Percentiles rank a stretch among this genome's conserved stretches.
These are phyloP conservation scores for Patiria miniata DNA, from an alignment of 35 echinoderm and acorn worm genomes.

Conservation along the genomic window DNA sequence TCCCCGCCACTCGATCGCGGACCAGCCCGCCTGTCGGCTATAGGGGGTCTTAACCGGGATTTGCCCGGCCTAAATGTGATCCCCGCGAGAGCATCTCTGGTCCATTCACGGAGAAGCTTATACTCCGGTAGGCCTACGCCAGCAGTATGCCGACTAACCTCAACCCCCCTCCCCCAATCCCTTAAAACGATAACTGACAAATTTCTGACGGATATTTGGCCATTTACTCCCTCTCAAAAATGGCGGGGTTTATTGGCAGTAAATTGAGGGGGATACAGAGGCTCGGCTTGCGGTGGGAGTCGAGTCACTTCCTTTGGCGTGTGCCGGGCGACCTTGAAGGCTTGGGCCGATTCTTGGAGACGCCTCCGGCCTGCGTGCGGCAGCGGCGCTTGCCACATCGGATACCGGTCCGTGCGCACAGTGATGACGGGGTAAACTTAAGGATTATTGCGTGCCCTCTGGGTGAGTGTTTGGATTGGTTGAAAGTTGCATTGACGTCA, in stretches of 20 bases:
- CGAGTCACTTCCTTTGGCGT: background rate
- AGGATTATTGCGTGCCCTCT: no score
- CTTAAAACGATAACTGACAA: conserved; percentile 14
- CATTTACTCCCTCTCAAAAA: background rate
- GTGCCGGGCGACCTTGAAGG: background rate
- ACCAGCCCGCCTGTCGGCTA: background rate
- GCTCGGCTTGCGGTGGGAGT: background rate
- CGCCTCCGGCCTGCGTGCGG: no score
- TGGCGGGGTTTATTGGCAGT: background rate
- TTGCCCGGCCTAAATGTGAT: background rate
- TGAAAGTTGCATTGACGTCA: no score
- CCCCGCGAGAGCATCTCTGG: background rate
- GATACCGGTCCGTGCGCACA: no score
- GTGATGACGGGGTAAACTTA: no score
- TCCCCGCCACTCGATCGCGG: background rate
- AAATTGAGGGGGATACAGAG: conserved; percentile 3
- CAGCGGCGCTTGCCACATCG: no score
- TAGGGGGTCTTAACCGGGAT: conserved; percentile 1
- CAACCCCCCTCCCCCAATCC: no score
- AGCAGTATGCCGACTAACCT: no score
- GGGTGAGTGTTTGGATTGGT: no score
- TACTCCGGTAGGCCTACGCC: no score
- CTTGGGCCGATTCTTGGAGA: background rate
- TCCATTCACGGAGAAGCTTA: no score
- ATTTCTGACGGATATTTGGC: conserved; percentile 24